Evolutionary conservation across 1,140 invertebrate species (phyloP).

Genomic region (Ceratitis capitata): DNA sequence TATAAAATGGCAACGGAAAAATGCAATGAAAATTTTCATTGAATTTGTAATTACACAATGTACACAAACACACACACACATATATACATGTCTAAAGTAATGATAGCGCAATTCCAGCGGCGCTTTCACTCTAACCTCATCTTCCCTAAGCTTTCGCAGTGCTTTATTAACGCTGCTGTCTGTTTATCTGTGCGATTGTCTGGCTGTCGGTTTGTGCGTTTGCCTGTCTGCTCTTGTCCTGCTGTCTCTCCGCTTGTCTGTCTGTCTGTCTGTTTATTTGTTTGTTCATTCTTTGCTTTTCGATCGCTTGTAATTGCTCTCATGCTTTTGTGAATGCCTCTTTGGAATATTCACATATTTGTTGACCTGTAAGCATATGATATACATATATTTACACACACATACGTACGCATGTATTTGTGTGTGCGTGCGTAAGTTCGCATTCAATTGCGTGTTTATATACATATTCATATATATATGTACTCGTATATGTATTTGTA

Average conservation of each 20-base stretch:
- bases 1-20: constrained; percentile 19
- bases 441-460: background rate
- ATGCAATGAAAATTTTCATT: constrained; percentile 57
- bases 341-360: background rate
- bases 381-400: background rate
- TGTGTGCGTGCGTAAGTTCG: background rate
- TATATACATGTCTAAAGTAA: background rate
- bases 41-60: constrained; percentile 64
- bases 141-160: background rate
- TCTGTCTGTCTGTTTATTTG: background rate
- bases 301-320: background rate
- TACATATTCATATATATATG: no score
- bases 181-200: background rate
- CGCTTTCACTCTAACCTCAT: no score
- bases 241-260: background rate
- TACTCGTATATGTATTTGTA: background rate
- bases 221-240: background rate
- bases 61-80: background rate
- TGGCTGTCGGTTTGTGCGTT: background rate
- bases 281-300: background rate
- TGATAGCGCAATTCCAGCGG: background rate
- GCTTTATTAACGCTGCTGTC: background rate
- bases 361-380: no score
- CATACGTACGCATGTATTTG: no score
- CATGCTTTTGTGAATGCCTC: constrained; percentile 14